Evolutionary conservation across 2,113 vertebrate species (phyloP).

Genomic region (Alethe castanea): DNA sequence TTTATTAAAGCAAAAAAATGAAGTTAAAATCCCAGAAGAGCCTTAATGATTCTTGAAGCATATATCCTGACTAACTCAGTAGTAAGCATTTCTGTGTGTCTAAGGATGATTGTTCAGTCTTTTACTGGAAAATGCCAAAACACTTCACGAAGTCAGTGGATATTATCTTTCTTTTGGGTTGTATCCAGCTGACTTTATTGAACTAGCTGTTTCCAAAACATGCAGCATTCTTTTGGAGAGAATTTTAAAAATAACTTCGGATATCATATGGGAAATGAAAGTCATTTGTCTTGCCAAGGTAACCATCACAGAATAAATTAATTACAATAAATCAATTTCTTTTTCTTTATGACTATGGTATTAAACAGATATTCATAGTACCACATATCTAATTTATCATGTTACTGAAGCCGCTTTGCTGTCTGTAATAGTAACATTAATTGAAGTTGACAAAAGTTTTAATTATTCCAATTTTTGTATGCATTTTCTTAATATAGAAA

Average conservation of each 20-base stretch:
- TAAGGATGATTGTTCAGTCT: not conserved
- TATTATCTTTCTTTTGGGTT: not conserved
- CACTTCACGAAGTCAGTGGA: not conserved
- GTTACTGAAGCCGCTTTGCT: not conserved
- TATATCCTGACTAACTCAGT: not conserved
- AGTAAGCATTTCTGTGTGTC: not conserved
- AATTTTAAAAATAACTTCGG: not conserved
- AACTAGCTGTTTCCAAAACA: not conserved
- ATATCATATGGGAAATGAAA: not conserved
- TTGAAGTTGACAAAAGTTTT: not conserved
- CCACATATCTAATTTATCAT: not conserved
- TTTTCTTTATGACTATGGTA: not conserved
- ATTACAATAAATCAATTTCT: not conserved
- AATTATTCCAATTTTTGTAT: not conserved
- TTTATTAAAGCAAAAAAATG: not conserved
- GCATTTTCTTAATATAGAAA: not conserved
- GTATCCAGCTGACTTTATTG: not conserved
- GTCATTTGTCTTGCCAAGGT: not conserved
- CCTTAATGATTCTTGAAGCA: not conserved
- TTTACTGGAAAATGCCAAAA: not conserved
- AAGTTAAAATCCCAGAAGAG: not conserved
- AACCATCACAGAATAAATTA: not conserved
- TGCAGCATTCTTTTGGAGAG: rapidly evolving
- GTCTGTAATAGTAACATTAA: not conserved
- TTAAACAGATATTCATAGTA: not conserved